Evolutionary conservation across 2,888 invertebrate genomes (phyloP).

Genomic region (Pammene fasciana): DNA sequence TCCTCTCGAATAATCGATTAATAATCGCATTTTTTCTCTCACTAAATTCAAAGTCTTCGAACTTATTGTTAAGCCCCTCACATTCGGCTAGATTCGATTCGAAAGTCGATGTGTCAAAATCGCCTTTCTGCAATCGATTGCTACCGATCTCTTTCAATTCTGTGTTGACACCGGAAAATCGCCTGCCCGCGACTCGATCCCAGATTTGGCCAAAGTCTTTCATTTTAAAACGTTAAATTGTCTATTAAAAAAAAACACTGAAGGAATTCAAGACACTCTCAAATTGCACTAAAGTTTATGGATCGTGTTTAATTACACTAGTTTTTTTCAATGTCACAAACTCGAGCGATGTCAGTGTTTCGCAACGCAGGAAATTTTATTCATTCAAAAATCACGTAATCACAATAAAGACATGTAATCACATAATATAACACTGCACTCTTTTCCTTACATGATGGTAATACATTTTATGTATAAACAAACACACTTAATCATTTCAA

Average conservation of each 20-base stretch:
- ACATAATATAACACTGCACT: constrained; percentile 25
- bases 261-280: neutral
- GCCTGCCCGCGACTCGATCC: constrained; percentile 78
- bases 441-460: constrained; percentile 42
- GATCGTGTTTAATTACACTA: constrained; percentile 51
- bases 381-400: constrained; percentile 34
- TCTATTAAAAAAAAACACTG: constrained; percentile 12
- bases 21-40: constrained; percentile 71
- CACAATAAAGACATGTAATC: constrained; percentile 31
- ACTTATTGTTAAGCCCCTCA: constrained; percentile 68
- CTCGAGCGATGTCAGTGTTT: constrained; percentile 34
- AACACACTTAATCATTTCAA: neutral
- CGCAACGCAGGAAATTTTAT: constrained; percentile 16
- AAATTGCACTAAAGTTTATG: constrained; percentile 38
- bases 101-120: constrained; percentile 61
- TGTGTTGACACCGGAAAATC: constrained; percentile 81
- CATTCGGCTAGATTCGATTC: constrained; percentile 70
- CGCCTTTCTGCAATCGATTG: constrained; percentile 62
- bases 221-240: constrained; percentile 68
- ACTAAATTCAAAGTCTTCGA: constrained; percentile 66
- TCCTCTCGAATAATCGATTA: constrained; percentile 68
- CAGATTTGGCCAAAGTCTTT: constrained; percentile 86
- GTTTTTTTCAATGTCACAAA: constrained; percentile 38
- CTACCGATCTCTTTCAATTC: constrained; percentile 66
- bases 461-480: constrained; percentile 22